Percentiles rank a stretch among this genome's conserved stretches.
Conservation (phyloP, 2,797 vertebrate genomes). For the Tinamus major region DNA sequence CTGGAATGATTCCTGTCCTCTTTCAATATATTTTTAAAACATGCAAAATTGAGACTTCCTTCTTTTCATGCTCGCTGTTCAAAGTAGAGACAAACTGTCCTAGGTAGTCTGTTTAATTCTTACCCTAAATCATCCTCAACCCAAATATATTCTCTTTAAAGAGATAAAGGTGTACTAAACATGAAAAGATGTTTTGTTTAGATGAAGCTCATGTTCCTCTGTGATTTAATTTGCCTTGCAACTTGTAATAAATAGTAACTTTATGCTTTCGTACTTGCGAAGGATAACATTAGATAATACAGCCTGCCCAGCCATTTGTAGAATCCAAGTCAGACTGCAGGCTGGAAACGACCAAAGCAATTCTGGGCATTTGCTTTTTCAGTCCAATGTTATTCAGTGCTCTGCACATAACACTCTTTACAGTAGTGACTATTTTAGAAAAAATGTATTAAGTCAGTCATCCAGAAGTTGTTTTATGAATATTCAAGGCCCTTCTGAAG, state of each 20-base stretch:
- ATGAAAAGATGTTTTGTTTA: not conserved
- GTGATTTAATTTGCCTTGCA: not conserved
- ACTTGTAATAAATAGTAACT: not conserved
- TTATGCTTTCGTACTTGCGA: slow-evolving; percentile 18
- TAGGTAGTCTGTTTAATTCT: not conserved
- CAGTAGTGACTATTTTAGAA: not conserved
- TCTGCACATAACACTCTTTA: not conserved
- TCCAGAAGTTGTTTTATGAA: not conserved
- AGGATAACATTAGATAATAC: not conserved
- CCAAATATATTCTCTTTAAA: not conserved
- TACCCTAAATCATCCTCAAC: not conserved
- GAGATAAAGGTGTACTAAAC: not conserved
- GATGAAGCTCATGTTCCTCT: slow-evolving; percentile 1
- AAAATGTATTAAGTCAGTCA: not conserved
- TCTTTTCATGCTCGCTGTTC: not conserved
- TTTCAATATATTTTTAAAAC: not conserved
- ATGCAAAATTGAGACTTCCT: not conserved
- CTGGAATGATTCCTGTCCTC: not conserved
- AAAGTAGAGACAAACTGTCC: not conserved
- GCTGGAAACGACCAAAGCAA: not conserved
- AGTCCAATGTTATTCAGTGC: not conserved
- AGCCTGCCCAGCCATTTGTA: not conserved
- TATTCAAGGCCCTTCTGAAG: not conserved
- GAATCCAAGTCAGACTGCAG: not conserved
- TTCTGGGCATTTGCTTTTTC: not conserved